A percentile compares a stretch with the other conserved stretches of the same genome.
These are phyloP conservation scores for Machimus rusticus DNA, from an alignment of 2,888 invertebrate species.

Conservation along the genomic window DNA sequence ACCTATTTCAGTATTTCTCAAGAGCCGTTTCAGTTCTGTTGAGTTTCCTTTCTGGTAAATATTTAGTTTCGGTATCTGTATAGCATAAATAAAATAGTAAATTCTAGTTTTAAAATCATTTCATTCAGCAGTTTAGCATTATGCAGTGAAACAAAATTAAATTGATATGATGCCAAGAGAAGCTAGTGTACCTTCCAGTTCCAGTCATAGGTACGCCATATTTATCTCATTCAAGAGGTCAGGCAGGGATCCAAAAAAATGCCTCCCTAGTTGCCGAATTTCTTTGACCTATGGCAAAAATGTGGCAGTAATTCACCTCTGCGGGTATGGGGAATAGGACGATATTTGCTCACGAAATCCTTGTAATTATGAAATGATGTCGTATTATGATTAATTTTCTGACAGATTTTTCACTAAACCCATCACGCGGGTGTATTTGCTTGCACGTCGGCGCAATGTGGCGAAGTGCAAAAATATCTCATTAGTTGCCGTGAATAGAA, in stretches of 20 bases:
- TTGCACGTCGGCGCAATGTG: background rate
- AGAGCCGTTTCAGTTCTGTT: background rate
- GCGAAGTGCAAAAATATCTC: background rate
- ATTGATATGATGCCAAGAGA: background rate
- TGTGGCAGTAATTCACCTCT: background rate
- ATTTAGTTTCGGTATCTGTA: background rate
- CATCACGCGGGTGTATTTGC: background rate
- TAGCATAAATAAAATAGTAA: background rate
- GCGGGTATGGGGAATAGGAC: too few relatives aligned
- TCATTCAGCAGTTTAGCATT: background rate
- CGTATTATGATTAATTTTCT: background rate
- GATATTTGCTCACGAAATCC: background rate
- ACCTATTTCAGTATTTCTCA: too few relatives aligned
- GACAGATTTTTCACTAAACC: background rate
- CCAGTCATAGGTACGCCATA: background rate
- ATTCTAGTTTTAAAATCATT: background rate
- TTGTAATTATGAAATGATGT: background rate
- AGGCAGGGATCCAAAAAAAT: background rate
- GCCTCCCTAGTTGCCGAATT: background rate
- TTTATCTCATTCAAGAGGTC: background rate
- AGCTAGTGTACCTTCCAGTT: background rate
- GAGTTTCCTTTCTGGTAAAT: background rate
- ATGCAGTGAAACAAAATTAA: background rate
- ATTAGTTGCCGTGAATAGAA: background rate
- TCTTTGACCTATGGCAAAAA: background rate